Base-by-base conservation (phyloP, 2,797 vertebrate genomes). In the Acanthurus lineatus region DNA sequence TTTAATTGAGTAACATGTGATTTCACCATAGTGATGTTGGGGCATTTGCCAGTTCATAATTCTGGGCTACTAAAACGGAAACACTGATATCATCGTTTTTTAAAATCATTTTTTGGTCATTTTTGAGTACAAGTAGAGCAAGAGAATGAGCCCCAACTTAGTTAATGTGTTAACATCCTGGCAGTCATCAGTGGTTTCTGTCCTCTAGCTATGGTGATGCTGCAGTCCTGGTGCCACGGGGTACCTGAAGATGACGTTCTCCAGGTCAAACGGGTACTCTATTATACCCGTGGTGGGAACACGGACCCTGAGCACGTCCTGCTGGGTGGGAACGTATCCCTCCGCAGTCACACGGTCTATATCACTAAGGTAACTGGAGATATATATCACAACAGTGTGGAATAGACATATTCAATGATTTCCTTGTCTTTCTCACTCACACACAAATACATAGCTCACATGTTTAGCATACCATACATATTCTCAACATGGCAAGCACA, bases 201-300 rank as follows among this genome's bases (percentile, higher is more conserved):
- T 86, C 73, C 75, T 83, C 40, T 68, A 79, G 68, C 66, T 73
- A 53, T 10, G 56, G 79, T 79, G 82, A 84, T 64, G 81, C 80
- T 87, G 84, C 79, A 73, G 78, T 81, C 79, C 77, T 45, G 69
- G 82, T 84, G 82, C 84, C 84, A 74, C 62, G 47, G 25, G 88
- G 88, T 95, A 96, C 95, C 95, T 95, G 94, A 95, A 95, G 90
- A 96, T 95, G 93, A 93, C 90, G 92, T 94, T 95, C 92, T 96
- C 93, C 93, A 96, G 91, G 91, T 95, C 95, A 92, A 96, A 96
- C 8, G 95, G 95, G 91, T 96, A 95, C 91, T 96, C 94, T 91
- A 95, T 96, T 86, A 96, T 95, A 84, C 94, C 95, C 76, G 95
- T 96, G 81, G 95, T 95, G 87, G 94, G 95, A 84, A 96, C 95